phyloP scores from a whole-genome alignment of 2,888 invertebrate species.

The Ormyrus thymus region DNA sequence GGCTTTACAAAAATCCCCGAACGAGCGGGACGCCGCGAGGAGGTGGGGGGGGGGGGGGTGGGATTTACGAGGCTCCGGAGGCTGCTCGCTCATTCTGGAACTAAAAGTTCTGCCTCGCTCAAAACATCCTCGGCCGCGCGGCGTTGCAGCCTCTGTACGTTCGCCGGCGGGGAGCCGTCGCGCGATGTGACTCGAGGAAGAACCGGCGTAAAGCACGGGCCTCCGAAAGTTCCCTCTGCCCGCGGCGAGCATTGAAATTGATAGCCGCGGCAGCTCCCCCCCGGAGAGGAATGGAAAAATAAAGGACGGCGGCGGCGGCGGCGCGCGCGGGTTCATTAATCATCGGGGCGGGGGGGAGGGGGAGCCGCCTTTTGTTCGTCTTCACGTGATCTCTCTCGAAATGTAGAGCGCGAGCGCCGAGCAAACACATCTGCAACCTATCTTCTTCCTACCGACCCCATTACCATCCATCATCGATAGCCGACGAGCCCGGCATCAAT shows the following conservation, averaged over 20 bases:
- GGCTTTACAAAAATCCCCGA: too few species aligned
- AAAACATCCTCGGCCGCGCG: too few species aligned
- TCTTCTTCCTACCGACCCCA: constrained; percentile 29
- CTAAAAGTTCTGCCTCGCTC: too few species aligned
- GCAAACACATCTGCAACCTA: constrained; percentile 24
- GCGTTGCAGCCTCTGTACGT: too few species aligned
- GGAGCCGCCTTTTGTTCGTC: constrained; percentile 36
- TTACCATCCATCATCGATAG: constrained; percentile 45
- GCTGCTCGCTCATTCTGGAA: too few species aligned
- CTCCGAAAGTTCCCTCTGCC: background rate
- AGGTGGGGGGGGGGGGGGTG: too few species aligned
- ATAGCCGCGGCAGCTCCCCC: background rate
- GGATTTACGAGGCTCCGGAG: too few species aligned
- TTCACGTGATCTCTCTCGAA: constrained; percentile 24
- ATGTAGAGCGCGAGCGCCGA: background rate
- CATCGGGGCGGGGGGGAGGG: constrained; percentile 2
- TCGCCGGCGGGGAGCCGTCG: too few species aligned
- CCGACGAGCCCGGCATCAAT: constrained; percentile 25
- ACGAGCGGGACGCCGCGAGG: too few species aligned
- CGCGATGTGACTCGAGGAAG: too few species aligned
- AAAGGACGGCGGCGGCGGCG: background rate
- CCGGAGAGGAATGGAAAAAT: constrained; percentile 5
- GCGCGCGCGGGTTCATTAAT: constrained; percentile 35
- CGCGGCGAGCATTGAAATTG: constrained; percentile 44
- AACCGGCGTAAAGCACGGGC: too few species aligned